A percentile compares a stretch with the other conserved stretches of the same genome.
These are phyloP conservation scores for Lycocerus yunnanus DNA, from an alignment of 2,888 invertebrate species.

Conservation along the genomic window DNA sequence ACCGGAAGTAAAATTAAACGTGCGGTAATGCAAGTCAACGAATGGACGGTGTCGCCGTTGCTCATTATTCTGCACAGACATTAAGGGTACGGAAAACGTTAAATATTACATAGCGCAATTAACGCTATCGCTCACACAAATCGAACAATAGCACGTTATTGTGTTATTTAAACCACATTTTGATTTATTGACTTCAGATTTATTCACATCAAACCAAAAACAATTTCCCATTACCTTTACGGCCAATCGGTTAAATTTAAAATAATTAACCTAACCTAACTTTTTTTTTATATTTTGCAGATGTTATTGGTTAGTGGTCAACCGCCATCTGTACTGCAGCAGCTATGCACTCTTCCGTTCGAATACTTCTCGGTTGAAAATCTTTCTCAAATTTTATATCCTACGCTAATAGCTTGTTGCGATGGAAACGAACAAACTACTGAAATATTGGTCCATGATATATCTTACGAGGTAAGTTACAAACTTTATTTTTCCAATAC, in stretches of 20 bases:
- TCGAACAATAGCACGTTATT: constrained; percentile 9
- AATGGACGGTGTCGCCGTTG: constrained; percentile 12
- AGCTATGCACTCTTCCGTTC: constrained; percentile 82
- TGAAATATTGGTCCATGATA: constrained; percentile 76
- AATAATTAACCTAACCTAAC: not conserved
- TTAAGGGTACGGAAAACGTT: constrained; percentile 15
- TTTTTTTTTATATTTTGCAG: constrained; percentile 57
- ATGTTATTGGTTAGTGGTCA: constrained; percentile 75
- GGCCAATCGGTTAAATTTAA: not conserved
- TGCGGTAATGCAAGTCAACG: constrained; percentile 32
- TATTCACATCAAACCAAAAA: not conserved
- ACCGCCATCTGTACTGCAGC: constrained; percentile 80
- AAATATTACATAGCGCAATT: constrained; percentile 22
- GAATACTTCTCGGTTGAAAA: constrained; percentile 80
- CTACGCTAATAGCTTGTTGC: constrained; percentile 77
- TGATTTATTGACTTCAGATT: constrained; percentile 19
- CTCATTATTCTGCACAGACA: constrained; percentile 23
- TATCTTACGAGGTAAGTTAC: constrained; percentile 62
- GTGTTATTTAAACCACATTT: constrained; percentile 19
- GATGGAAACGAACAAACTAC: constrained; percentile 70
- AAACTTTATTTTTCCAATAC: not conserved
- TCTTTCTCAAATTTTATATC: constrained; percentile 74
- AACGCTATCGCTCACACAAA: constrained; percentile 17
- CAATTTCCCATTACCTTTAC: not conserved
- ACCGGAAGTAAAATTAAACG: constrained; percentile 37